These are phyloP conservation scores for Pelagia noctiluca DNA, from an alignment of 30 jellyfish, hydroid and myxozoan genomes.

Conservation along the genomic window DNA sequence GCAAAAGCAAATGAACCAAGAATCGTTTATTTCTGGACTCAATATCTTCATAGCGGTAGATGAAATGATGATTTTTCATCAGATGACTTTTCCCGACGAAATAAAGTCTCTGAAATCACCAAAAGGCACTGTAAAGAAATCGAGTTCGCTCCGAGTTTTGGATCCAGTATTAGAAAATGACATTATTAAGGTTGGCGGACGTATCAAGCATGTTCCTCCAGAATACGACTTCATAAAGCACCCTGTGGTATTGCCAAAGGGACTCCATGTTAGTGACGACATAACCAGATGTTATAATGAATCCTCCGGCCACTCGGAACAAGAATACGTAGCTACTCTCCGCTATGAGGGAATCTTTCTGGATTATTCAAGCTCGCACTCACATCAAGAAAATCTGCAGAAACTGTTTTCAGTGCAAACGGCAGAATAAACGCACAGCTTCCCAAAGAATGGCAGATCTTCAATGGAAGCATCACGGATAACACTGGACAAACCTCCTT, in stretches of 20 bases:
- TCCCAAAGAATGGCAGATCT: slow-evolving; percentile 61
- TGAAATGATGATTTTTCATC: slow-evolving; percentile 15
- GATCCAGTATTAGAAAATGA: slow-evolving; percentile 35
- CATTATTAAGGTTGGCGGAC: slow-evolving; percentile 66
- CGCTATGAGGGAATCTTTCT: slow-evolving; percentile 23
- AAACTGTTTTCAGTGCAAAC: slow-evolving; percentile 45
- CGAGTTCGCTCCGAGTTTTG: slow-evolving; percentile 11
- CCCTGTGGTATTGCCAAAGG: slow-evolving; percentile 62
- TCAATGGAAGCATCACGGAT: slow-evolving; percentile 56
- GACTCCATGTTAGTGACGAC: slow-evolving; percentile 30
- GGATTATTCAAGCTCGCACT: slow-evolving; percentile 48
- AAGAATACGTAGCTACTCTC: slow-evolving; percentile 34
- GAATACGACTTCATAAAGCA: slow-evolving; percentile 19
- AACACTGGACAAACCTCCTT: slow-evolving; percentile 65
- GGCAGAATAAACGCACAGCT: not conserved
- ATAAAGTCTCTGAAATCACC: not conserved
- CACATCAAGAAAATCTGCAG: slow-evolving; percentile 17
- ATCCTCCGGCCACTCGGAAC: slow-evolving; percentile 38
- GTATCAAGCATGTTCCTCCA: slow-evolving; percentile 28
- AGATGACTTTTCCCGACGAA: slow-evolving; percentile 19
- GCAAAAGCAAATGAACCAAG: too few relatives aligned
- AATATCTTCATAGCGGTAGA: not conserved
- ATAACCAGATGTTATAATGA: slow-evolving; percentile 32
- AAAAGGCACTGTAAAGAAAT: not conserved
- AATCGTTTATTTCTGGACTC: too few relatives aligned